phyloP scores from a whole-genome alignment of 2,888 invertebrate species.

The Apantesis nais region DNA sequence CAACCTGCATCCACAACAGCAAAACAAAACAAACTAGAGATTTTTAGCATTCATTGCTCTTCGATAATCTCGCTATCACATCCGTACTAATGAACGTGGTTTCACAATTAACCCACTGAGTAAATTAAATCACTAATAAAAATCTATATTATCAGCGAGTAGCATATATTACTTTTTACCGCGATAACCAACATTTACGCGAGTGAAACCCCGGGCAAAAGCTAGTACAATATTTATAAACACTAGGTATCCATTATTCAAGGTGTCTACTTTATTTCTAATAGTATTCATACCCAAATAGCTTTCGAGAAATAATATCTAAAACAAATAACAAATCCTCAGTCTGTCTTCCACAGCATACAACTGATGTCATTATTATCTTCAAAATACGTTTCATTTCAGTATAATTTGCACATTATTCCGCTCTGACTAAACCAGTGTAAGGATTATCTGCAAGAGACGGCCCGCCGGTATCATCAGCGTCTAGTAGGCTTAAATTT shows the following conservation, averaged over 20 bases:
- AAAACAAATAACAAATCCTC: slow-evolving; percentile 27
- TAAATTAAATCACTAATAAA: no score
- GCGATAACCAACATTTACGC: no score
- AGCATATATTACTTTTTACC: no score
- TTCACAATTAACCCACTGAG: no score
- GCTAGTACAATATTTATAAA: no score
- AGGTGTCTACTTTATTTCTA: no score
- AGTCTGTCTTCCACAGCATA: slow-evolving; percentile 27
- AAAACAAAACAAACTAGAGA: neutral
- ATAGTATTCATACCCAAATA: slow-evolving; percentile 3
- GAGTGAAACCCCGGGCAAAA: no score
- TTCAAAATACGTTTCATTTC: slow-evolving; percentile 49
- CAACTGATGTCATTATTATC: slow-evolving; percentile 50
- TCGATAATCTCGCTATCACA: neutral
- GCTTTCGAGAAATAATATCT: slow-evolving; percentile 22
- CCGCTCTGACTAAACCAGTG: slow-evolving; percentile 59
- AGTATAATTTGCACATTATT: slow-evolving; percentile 71
- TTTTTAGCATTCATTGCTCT: neutral
- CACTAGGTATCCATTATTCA: no score
- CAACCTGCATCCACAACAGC: neutral
- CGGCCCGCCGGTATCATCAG: slow-evolving; percentile 67
- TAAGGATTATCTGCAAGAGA: slow-evolving; percentile 79
- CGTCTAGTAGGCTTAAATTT: slow-evolving; percentile 83
- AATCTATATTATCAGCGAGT: no score
- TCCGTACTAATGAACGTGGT: no score